Conservation (phyloP, 2,888 invertebrate species). For the Teleiodes luculella region DNA sequence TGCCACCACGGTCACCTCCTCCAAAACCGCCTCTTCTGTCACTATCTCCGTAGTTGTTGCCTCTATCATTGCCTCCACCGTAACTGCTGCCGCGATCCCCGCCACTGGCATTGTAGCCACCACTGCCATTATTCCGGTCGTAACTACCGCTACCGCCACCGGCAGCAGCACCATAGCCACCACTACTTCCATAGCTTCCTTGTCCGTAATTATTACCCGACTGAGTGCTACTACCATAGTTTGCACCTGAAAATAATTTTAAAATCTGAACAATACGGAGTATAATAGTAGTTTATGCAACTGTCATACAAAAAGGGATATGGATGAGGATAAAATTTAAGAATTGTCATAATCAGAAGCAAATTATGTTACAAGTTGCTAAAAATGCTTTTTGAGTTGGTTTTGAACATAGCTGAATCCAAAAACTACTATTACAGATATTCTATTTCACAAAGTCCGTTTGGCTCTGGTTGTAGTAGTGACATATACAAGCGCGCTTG, state of each 20-base stretch:
- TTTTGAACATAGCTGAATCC: too few relatives aligned
- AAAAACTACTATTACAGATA: too few relatives aligned
- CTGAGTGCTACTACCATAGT: background rate
- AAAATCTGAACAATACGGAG: background rate
- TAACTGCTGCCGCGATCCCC: constrained; percentile 37
- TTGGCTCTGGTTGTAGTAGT: too few relatives aligned
- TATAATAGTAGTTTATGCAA: background rate
- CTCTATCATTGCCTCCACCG: constrained; percentile 34
- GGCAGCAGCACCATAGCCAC: constrained; percentile 59
- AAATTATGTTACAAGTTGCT: too few relatives aligned
- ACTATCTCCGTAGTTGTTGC: constrained; percentile 42
- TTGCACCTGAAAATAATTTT: background rate
- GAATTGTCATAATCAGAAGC: too few relatives aligned
- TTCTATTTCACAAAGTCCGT: too few relatives aligned
- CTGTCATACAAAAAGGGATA: too few relatives aligned
- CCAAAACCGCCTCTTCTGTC: constrained; percentile 62
- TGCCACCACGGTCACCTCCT: constrained; percentile 57
- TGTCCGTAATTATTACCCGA: constrained; percentile 1
- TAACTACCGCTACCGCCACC: constrained; percentile 43
- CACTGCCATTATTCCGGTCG: constrained; percentile 32
- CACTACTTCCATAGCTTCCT: constrained; percentile 55
- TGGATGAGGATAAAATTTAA: too few relatives aligned
- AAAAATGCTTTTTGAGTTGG: too few relatives aligned
- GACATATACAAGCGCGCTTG: too few relatives aligned
- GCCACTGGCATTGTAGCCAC: constrained; percentile 29